A percentile compares a stretch with the other conserved stretches of the same genome.
Evolutionary conservation across 2,113 vertebrate species (phyloP).

Genomic region (Siphamia tubifer): DNA sequence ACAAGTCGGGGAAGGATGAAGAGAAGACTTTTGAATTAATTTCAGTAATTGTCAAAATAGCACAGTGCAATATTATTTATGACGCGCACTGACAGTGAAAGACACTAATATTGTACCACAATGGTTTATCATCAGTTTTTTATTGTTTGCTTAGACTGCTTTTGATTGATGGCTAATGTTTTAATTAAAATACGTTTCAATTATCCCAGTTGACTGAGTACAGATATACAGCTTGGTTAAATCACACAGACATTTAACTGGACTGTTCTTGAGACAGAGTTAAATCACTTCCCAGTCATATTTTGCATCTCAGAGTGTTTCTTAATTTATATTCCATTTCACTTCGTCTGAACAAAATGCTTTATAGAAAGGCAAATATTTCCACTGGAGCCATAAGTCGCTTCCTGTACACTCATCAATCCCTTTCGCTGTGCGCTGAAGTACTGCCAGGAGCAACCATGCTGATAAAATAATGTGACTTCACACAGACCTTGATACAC

Average conservation of each 20-base stretch:
- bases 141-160: slow-evolving; percentile 20
- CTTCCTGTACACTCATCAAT: slow-evolving; percentile 27
- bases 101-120: slow-evolving; percentile 8
- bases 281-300: slow-evolving; percentile 46
- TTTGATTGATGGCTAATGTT: slow-evolving; percentile 45
- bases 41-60: slow-evolving; percentile 1
- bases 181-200: slow-evolving; percentile 56
- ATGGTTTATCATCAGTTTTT: slow-evolving; percentile 20
- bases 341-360: slow-evolving; percentile 49
- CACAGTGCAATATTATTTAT: slow-evolving; percentile 6
- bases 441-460: slow-evolving; percentile 23
- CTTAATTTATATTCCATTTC: slow-evolving; percentile 57
- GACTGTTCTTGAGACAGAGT: slow-evolving; percentile 16
- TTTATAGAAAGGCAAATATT: slow-evolving; percentile 57
- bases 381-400: slow-evolving; percentile 30
- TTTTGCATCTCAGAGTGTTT: slow-evolving; percentile 27
- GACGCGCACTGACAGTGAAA: neutral
- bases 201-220: slow-evolving; percentile 33
- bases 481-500: slow-evolving; percentile 24
- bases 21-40: neutral
- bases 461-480: slow-evolving; percentile 39
- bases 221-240: slow-evolving; percentile 33
- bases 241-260: slow-evolving; percentile 31
- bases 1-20: neutral
- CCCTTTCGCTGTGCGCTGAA: slow-evolving; percentile 18